These are phyloP conservation scores for Chesias legatella DNA, from an alignment of 2,888 invertebrate genomes.

Conservation along the genomic window DNA sequence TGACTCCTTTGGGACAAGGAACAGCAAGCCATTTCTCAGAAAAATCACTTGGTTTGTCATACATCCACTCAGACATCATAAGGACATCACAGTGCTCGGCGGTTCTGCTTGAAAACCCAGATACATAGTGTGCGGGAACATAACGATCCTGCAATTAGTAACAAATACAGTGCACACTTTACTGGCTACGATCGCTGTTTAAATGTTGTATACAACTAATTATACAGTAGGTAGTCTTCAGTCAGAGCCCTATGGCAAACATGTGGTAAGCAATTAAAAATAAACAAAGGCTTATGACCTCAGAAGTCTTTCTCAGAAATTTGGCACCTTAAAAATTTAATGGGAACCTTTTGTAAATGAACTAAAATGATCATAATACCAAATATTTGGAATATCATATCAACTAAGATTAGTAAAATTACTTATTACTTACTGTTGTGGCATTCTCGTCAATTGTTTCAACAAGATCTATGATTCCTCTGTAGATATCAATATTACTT, in stretches of 20 bases:
- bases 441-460: constrained; percentile 39
- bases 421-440: background rate
- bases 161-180: no score
- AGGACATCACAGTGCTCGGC: constrained; percentile 76
- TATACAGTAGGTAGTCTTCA: no score
- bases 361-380: no score
- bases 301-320: no score
- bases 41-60: constrained; percentile 90
- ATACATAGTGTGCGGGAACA: constrained; percentile 62
- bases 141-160: constrained; percentile 44
- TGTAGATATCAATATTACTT: constrained; percentile 62
- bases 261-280: no score
- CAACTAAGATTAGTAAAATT: no score
- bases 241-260: no score
- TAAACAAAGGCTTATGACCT: no score
- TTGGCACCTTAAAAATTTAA: no score
- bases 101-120: constrained; percentile 61
- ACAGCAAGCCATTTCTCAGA: constrained; percentile 85
- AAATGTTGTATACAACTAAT: no score
- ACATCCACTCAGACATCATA: constrained; percentile 97
- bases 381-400: background rate
- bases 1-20: constrained; percentile 91
- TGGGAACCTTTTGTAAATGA: no score
- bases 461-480: constrained; percentile 76
- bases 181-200: no score